Evolutionary conservation across 1,140 invertebrate genomes (phyloP), one percentile per base, ranked within the genome.

Genomic region (Prorops nasuta): DNA sequence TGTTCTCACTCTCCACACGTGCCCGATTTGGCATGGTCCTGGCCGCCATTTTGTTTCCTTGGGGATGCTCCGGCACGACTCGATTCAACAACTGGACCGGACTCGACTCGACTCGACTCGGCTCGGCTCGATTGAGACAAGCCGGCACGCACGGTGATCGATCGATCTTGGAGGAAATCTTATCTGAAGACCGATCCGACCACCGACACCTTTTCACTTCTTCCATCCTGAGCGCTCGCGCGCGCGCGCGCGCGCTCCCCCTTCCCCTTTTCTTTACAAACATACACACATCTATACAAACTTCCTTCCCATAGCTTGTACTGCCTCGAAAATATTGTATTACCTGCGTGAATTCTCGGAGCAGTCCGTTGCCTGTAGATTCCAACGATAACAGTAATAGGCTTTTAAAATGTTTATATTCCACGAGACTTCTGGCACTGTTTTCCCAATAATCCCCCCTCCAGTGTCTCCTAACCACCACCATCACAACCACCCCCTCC

Each of bases 381-480:
- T 51, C 43, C 24, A 21, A 24, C 17, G 58, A 60, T 60, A 56
- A 49, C 35, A 18, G 40, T 60, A 60, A 60, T 60, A 60, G 58
- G 57, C 53, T 60, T 60, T 60, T 60, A 60, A 60, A 56, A 51
- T 45, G 45, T 56, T 60, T 60, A 56, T 44, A 55, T 37, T 46
- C 42, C 47, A 31, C 52, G 18, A 42, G 34, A 59, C 52, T 60
- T 60, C 52, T 48, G 52, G 49, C 49, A 21, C 40, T 47, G 40
- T 21, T 43, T 45, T 42, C 40, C 24, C 36, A 49, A 48, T 53
- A 45, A 58, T 46, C 49, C n/a, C n/a, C n/a, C n/a, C n/a, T n/a
- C n/a, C n/a, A n/a, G n/a, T n/a, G n/a, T n/a, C n/a, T n/a, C n/a
- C n/a, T n/a, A n/a, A n/a, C n/a, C n/a, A n/a, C n/a, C n/a, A n/a